These are phyloP conservation scores for Podilymbus podiceps DNA, from an alignment of 2,113 vertebrate species.

Conservation along the genomic window DNA sequence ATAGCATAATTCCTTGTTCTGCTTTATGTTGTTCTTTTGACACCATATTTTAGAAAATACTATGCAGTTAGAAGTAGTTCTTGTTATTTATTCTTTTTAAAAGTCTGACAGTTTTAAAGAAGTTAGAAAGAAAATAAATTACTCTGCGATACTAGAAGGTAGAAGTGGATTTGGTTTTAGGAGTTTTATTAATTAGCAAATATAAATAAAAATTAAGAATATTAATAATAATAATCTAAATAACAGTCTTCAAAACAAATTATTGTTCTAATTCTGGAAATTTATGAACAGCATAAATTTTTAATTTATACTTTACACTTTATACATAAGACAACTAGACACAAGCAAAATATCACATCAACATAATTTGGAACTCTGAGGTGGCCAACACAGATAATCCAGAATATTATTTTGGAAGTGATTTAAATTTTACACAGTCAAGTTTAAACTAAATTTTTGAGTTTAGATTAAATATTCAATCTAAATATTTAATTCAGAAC, in stretches of 20 bases:
- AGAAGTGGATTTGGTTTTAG: background rate
- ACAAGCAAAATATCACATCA: background rate
- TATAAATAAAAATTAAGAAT: background rate
- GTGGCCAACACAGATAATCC: background rate
- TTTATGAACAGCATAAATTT: background rate
- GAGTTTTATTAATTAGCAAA: background rate
- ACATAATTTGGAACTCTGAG: background rate
- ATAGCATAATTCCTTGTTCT: background rate
- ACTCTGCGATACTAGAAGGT: background rate
- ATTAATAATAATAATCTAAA: background rate
- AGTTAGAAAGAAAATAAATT: background rate
- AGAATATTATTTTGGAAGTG: background rate
- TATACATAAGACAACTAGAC: background rate
- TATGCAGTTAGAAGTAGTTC: background rate
- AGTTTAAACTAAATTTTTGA: slow-evolving; percentile 20
- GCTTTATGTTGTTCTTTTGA: background rate
- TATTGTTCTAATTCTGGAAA: background rate
- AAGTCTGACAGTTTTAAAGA: no score
- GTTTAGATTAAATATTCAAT: slow-evolving; percentile 18
- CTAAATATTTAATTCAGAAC: slow-evolving; percentile 37
- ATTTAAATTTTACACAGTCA: background rate
- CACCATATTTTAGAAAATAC: background rate
- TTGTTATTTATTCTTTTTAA: no score
- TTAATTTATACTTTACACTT: background rate
- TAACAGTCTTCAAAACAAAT: background rate